Evolutionary conservation across 2,113 vertebrate genomes (phyloP).

Genomic region (Okapia johnstoni): DNA sequence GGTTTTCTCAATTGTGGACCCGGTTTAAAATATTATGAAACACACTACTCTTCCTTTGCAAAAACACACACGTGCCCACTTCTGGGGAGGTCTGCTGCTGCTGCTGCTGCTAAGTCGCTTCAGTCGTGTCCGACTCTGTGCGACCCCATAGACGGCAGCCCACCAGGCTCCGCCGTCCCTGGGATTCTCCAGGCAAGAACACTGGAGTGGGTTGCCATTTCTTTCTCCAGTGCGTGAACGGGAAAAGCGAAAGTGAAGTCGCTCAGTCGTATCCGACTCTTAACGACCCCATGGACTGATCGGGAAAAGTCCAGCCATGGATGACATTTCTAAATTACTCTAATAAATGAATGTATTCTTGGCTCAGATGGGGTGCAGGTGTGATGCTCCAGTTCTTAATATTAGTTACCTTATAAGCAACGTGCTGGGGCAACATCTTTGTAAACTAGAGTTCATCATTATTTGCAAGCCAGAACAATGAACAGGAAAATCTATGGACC

Average conservation of each 20-base stretch:
- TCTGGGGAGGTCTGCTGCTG: not conserved
- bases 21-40: not conserved
- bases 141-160: too few relatives aligned
- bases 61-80: not conserved
- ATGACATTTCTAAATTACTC: not conserved
- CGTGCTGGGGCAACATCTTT: not conserved
- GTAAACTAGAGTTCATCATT: not conserved
- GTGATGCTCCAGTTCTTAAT: not conserved
- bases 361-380: not conserved
- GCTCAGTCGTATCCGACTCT: too few relatives aligned
- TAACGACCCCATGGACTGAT: too few relatives aligned
- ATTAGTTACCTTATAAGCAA: not conserved
- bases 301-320: not conserved
- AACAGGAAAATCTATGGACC: conserved; percentile 23
- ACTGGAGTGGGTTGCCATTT: too few relatives aligned
- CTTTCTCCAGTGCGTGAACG: too few relatives aligned
- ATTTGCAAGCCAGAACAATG: not conserved
- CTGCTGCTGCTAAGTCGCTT: too few relatives aligned
- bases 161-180: too few relatives aligned
- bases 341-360: not conserved
- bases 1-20: not conserved
- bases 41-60: not conserved
- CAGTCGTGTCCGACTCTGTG: too few relatives aligned
- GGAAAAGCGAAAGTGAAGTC: too few relatives aligned
- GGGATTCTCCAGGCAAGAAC: too few relatives aligned